Conservation (phyloP, 2,888 invertebrate species). For the Erebia ligea region DNA sequence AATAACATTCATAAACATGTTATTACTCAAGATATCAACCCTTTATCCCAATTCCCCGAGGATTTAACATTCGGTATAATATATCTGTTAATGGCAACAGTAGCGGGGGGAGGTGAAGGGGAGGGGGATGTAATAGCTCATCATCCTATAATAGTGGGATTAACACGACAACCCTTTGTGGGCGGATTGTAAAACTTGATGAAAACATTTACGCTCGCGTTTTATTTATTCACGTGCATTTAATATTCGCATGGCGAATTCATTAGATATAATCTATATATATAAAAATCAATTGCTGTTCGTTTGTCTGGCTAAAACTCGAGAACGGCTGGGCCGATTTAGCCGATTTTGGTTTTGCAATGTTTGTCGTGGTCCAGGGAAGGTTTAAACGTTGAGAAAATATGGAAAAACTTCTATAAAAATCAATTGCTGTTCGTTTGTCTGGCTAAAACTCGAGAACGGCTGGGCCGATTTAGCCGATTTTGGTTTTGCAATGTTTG, state of each 20-base stretch:
- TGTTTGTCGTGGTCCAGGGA: too few species aligned
- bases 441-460: too few species aligned
- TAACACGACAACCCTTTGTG: constrained; percentile 79
- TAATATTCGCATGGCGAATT: constrained; percentile 58
- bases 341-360: too few species aligned
- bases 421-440: too few species aligned
- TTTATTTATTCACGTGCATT: constrained; percentile 64
- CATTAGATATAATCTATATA: constrained; percentile 45
- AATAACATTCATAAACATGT: constrained; percentile 18
- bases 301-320: too few species aligned
- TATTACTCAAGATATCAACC: constrained; percentile 40
- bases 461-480: too few species aligned
- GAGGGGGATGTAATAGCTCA: constrained; percentile 58
- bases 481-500: too few species aligned
- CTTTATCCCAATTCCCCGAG: constrained; percentile 37
- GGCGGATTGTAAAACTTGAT: constrained; percentile 67
- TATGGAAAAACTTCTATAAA: too few species aligned
- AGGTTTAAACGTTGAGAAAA: too few species aligned
- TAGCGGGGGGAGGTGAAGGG: constrained; percentile 29
- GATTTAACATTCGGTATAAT: constrained; percentile 70
- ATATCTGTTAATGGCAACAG: constrained; percentile 51
- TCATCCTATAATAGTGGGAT: constrained; percentile 76
- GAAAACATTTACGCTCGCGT: constrained; percentile 69
- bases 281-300: too few species aligned
- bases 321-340: too few species aligned